Evolutionary conservation across 2,113 vertebrate genomes (phyloP), one percentile per base, ranked within the genome.

Genomic region (Hippocampus guttulatus): DNA sequence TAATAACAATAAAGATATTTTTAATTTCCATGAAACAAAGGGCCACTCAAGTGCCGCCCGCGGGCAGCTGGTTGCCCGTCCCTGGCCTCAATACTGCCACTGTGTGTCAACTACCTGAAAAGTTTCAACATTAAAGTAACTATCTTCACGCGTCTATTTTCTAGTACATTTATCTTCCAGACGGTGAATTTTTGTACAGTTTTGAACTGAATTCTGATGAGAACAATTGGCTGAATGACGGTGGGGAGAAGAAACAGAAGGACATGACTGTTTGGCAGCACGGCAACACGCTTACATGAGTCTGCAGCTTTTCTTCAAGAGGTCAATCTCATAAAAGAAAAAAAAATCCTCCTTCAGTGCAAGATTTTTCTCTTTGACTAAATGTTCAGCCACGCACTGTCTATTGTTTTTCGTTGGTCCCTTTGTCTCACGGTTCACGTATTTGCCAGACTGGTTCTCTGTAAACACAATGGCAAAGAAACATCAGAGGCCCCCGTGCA

Each of bases 401-500:
- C 78, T 63, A 82, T 87, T 87, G 82, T 85, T 81, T 57, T 4
- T 66, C 71, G 43, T 61, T 20, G 64, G 67, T 76, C 79, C 79
- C 79, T 90, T 89, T 87, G 88, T 88, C 83, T 70, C 62, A 67
- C 85, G 81, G 87, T 87, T 89, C 82, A 88, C 64, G 80, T 88
- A 85, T 88, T 88, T 88, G 88, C 86, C 81, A 85, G 90, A 90
- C 83, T 88, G 87, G 81, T 88, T 83, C 33, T 80, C 84, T 90
- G 87, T 89, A 88, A 90, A 91, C 87, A 91, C 88, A 88, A 85
- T 82, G 87, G 87, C 69, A 15, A 41, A 40, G 75, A 85, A 81
- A 91, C 90, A 88, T 90, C 90, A 91, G 87, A 90, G 84, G 87
- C 83, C 75, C 33, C 79, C 68, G 57, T 71, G 80, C 73, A 79